A percentile compares a stretch with the other conserved stretches of the same genome.
These are phyloP conservation scores for Sinocyclocheilus grahami DNA, from an alignment of 2,113 vertebrate genomes.

Conservation along the genomic window DNA sequence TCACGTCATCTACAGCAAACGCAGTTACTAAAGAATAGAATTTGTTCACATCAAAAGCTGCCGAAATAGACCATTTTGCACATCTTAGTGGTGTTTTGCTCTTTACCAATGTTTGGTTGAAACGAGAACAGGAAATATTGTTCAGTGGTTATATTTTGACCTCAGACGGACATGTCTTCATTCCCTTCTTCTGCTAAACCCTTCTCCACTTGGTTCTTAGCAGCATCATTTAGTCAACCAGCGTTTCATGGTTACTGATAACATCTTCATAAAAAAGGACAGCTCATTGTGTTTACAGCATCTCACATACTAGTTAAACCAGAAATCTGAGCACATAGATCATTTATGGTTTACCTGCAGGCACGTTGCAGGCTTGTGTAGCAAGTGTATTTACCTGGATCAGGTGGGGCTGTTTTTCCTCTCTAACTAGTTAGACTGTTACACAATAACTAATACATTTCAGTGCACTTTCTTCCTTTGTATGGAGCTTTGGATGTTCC, in stretches of 20 bases:
- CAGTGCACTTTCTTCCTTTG: not conserved
- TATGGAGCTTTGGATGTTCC: not conserved
- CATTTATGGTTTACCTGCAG: not conserved
- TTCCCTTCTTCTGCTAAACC: not conserved
- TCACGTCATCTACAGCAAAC: not conserved
- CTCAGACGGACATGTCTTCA: not conserved
- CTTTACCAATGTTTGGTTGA: not conserved
- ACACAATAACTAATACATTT: not conserved
- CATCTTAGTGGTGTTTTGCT: not conserved
- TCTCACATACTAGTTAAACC: not conserved
- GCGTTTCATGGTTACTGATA: not conserved
- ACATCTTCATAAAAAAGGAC: not conserved
- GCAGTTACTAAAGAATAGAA: not conserved
- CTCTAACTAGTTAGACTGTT: slow-evolving; percentile 5
- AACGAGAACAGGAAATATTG: not conserved
- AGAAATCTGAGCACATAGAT: not conserved
- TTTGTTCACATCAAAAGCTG: not conserved
- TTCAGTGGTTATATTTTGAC: not conserved
- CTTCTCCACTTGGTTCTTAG: not conserved
- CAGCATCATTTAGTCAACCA: not conserved
- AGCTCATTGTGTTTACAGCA: not conserved
- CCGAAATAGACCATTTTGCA: not conserved
- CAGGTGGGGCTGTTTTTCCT: not conserved
- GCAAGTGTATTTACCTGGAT: not conserved
- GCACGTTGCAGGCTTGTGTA: not conserved